phyloP scores from a whole-genome alignment of 2,113 vertebrate species.

The Prietella phreatophila region DNA sequence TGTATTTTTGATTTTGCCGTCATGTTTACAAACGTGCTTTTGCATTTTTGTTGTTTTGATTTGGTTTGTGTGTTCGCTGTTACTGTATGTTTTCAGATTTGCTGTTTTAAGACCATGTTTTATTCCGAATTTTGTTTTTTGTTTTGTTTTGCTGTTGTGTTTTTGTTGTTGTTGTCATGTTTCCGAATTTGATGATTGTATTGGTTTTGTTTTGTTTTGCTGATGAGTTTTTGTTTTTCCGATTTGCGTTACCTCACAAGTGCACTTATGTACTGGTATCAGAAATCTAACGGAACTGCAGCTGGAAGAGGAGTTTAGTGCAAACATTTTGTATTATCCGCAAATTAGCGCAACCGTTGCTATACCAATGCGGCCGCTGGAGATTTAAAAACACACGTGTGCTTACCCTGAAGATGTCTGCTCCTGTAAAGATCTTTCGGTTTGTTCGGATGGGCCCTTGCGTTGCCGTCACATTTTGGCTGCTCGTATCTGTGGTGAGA shows the following conservation, averaged over 20 bases:
- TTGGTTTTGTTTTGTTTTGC: background rate
- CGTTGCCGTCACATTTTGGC: conserved; percentile 89
- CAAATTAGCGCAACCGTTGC: background rate
- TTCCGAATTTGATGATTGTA: background rate
- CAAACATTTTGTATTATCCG: conserved; percentile 1
- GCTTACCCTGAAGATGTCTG: conserved; percentile 89
- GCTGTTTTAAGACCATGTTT: background rate
- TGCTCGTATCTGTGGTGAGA: conserved; percentile 83
- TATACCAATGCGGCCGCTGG: background rate
- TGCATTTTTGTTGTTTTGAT: background rate
- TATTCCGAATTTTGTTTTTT: background rate
- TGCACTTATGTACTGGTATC: background rate
- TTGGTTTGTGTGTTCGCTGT: background rate
- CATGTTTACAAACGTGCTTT: background rate
- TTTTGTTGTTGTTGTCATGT: background rate
- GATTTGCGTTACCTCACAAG: background rate
- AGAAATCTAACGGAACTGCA: background rate
- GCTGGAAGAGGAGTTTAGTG: background rate
- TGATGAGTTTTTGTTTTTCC: background rate
- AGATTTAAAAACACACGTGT: background rate
- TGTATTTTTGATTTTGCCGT: background rate
- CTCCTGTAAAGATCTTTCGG: conserved; percentile 85
- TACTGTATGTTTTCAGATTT: too few species aligned
- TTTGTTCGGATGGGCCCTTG: conserved; percentile 86
- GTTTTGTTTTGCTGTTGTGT: background rate